Evolutionary conservation across 2,888 invertebrate genomes (phyloP).

Genomic region (Anodontia alba): DNA sequence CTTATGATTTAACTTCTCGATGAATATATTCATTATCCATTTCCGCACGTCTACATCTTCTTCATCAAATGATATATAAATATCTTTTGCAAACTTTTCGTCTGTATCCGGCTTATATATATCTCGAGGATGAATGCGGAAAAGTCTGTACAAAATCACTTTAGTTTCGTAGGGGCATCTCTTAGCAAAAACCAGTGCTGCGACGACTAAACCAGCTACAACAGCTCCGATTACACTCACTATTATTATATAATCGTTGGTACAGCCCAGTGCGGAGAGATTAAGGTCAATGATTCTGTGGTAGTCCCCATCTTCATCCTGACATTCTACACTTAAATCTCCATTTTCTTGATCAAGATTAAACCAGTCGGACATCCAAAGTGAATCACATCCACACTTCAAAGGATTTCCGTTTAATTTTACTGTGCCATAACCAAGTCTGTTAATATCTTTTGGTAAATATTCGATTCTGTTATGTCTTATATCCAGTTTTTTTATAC

Average conservation of each 20-base stretch:
- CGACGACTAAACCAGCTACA: slow-evolving; percentile 7
- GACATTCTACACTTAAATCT: slow-evolving; percentile 33
- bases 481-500: slow-evolving; percentile 27
- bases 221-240: slow-evolving; percentile 1
- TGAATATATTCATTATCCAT: slow-evolving; percentile 53
- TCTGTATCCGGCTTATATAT: background rate
- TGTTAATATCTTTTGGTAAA: slow-evolving; percentile 51
- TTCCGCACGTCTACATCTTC: slow-evolving; percentile 54
- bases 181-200: slow-evolving; percentile 44
- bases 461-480: slow-evolving; percentile 30
- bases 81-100: slow-evolving; percentile 26
- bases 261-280: slow-evolving; percentile 23
- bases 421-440: slow-evolving; percentile 42
- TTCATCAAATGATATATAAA: slow-evolving; percentile 53
- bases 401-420: slow-evolving; percentile 49
- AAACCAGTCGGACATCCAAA: slow-evolving; percentile 64
- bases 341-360: slow-evolving; percentile 34
- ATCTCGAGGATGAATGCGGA: slow-evolving; percentile 45
- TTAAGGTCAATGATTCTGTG: slow-evolving; percentile 23
- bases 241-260: slow-evolving; percentile 19
- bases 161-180: slow-evolving; percentile 67
- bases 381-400: slow-evolving; percentile 60
- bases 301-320: slow-evolving; percentile 16
- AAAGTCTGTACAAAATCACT: slow-evolving; percentile 58
- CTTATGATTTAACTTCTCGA: slow-evolving; percentile 51